Evolutionary conservation across 2,888 invertebrate genomes (phyloP).

Genomic region (Leptopilina myrica): DNA sequence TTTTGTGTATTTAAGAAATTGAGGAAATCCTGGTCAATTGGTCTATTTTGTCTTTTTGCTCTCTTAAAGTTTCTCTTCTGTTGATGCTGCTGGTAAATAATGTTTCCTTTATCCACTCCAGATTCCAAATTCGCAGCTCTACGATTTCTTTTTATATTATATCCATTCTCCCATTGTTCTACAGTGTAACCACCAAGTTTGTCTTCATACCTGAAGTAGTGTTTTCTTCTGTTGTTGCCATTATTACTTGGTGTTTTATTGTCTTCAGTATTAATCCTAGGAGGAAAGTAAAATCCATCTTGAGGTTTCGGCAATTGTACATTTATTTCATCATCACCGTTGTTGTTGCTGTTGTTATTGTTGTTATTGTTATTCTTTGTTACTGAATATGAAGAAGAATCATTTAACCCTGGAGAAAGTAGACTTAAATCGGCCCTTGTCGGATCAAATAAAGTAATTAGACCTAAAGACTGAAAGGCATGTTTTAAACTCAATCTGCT

Average conservation of each 20-base stretch:
- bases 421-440: constrained; percentile 83
- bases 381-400: background rate
- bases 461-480: constrained; percentile 80
- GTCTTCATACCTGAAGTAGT: constrained; percentile 66
- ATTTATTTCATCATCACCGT: background rate
- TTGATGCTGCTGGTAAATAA: background rate
- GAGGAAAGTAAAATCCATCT: constrained; percentile 38
- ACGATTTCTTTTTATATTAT: constrained; percentile 57
- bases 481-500: constrained; percentile 79
- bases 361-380: background rate
- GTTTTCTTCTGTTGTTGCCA: constrained; percentile 41
- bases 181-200: constrained; percentile 60
- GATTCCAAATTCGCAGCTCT: constrained; percentile 43
- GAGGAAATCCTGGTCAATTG: constrained; percentile 64
- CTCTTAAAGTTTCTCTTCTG: constrained; percentile 48
- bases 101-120: background rate
- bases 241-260: background rate
- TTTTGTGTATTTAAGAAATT: constrained; percentile 59
- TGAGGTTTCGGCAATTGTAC: constrained; percentile 8
- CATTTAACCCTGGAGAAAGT: constrained; percentile 78
- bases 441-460: constrained; percentile 82
- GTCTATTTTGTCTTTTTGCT: constrained; percentile 62
- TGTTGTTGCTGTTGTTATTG: too few species aligned
- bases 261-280: constrained; percentile 5
- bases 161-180: constrained; percentile 68